Conservation (phyloP, 2,797 vertebrate species). For the Decapterus maruadsi region DNA sequence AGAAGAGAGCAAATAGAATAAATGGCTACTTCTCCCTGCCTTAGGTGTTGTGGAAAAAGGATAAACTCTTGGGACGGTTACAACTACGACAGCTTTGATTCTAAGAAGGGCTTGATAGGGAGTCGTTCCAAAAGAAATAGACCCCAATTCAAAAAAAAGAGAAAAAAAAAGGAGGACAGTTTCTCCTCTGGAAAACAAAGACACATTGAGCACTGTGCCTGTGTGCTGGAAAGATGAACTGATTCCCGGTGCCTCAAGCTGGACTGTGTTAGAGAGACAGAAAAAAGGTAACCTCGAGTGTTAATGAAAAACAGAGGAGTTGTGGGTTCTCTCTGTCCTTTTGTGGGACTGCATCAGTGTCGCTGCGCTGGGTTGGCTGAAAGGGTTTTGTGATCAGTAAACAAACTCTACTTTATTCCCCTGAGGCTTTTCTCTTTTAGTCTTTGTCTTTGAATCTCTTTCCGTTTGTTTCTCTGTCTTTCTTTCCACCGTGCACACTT, state of each 20-base stretch:
- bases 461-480: slow-evolving; percentile 19
- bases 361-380: slow-evolving; percentile 36
- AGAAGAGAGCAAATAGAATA: not conserved
- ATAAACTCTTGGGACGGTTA: slow-evolving; percentile 33
- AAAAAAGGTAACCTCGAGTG: slow-evolving; percentile 62
- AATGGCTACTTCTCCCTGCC: slow-evolving; percentile 6
- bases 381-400: slow-evolving; percentile 47
- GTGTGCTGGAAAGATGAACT: slow-evolving; percentile 64
- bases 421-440: not conserved
- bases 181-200: slow-evolving; percentile 66
- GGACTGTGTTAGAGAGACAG: slow-evolving; percentile 56
- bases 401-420: slow-evolving; percentile 41
- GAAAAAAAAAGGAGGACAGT: slow-evolving; percentile 23
- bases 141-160: slow-evolving; percentile 23
- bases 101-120: slow-evolving; percentile 26
- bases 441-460: not conserved
- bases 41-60: slow-evolving; percentile 55
- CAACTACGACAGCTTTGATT: slow-evolving; percentile 12
- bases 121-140: slow-evolving; percentile 46
- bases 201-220: slow-evolving; percentile 55
- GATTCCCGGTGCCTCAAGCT: slow-evolving; percentile 62
- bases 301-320: slow-evolving; percentile 74
- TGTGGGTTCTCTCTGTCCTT: slow-evolving; percentile 43
- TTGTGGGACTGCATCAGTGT: slow-evolving; percentile 44
- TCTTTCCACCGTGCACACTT: slow-evolving; percentile 12